phyloP scores from a whole-genome alignment of 2,113 vertebrate species.

The human (Homo sapiens) region GRCh38 chr20:62907001-62907500 shows the following conservation, averaged over 20 bases:
- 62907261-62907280: conserved; percentile 94
- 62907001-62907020: not conserved
- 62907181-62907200: conserved; percentile 84
- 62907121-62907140: fast-evolving
- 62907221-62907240: conserved; percentile 88
- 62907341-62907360: conserved; percentile 83
- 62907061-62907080: fast-evolving
- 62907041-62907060: fast-evolving
- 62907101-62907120: not conserved
- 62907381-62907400: not conserved
- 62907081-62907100: not conserved
- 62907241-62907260: conserved; percentile 95
- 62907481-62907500: not conserved
- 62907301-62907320: conserved; percentile 90
- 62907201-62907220: conserved; percentile 83
- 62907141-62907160: conserved; percentile 87
- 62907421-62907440: not conserved
- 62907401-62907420: fast-evolving
- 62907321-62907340: conserved; percentile 92
- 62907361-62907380: conserved; percentile 69
- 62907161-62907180: conserved; percentile 82
- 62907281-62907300: conserved; percentile 96
- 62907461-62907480: not conserved
- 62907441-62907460: fast-evolving
- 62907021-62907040: too few species aligned